phyloP scores from a whole-genome alignment of 2,888 invertebrate species.

The Pomacea canaliculata region DNA sequence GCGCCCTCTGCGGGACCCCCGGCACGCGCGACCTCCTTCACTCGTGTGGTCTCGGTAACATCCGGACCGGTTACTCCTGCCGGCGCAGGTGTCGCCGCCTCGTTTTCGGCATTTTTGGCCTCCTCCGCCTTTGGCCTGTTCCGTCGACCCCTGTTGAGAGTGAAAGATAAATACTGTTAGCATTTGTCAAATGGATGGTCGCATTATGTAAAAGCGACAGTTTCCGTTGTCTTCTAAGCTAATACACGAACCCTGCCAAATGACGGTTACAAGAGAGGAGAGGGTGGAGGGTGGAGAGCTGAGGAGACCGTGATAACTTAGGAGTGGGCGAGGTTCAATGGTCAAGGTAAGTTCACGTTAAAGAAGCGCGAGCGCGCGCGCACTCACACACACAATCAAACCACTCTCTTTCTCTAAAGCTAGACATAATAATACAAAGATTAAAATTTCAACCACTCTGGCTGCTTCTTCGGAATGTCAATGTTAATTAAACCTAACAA shows the following conservation, averaged over 20 bases:
- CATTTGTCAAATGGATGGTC: constrained; percentile 16
- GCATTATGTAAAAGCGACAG: constrained; percentile 23
- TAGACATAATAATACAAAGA: too few species aligned
- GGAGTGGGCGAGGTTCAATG: too few species aligned
- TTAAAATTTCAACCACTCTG: too few species aligned
- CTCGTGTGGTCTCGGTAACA: background rate
- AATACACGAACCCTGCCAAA: too few species aligned
- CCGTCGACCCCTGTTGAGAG: background rate
- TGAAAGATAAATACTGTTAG: background rate
- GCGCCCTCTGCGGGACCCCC: background rate
- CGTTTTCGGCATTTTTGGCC: background rate
- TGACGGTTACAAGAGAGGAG: too few species aligned
- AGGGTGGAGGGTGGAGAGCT: too few species aligned
- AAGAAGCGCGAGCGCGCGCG: too few species aligned
- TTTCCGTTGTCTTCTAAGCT: too few species aligned
- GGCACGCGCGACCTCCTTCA: background rate
- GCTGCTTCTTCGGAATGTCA: too few species aligned
- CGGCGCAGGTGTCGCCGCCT: background rate
- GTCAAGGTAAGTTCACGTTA: too few species aligned
- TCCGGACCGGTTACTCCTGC: background rate
- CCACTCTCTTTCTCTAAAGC: background rate
- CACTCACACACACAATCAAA: background rate
- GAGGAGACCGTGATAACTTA: too few species aligned
- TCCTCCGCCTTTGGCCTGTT: background rate
- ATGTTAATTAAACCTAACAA: too few species aligned